Evolutionary conservation across 1,140 invertebrate species (phyloP), one percentile per base, ranked within the genome.

Genomic region (Leptinotarsa lineolata): DNA sequence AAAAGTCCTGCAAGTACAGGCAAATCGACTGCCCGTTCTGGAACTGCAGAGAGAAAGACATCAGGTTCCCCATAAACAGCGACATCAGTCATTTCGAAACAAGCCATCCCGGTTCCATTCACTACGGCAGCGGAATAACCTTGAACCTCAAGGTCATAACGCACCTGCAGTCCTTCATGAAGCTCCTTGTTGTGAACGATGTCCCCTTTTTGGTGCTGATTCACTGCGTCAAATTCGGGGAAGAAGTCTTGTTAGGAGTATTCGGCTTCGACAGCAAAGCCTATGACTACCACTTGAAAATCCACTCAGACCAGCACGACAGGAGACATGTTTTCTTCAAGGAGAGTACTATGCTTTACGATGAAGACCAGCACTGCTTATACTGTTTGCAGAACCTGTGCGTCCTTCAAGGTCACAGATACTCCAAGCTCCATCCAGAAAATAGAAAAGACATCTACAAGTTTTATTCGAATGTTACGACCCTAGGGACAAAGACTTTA

Each of bases 1-100:
- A 70, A 22, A 70, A 30, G 24, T 70, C 69, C 6, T 70, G 69
- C 58, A n/a, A 45, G 16, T 12, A 61, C 20, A 54, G 69, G 59
- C 60, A 63, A 39, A 70, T 61, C 13, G 12, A 18, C 13, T 70
- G 69, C 39, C 69, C 69, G 16, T 70, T 70, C 39, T 70, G 69
- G 69, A 63, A 60, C n/a, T 70, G 69, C 39, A 60, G 69, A 70
- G 69, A 70, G 16, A 70, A 63, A 63, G 48, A 70, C 48, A 70
- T 70, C 18, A 30, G 20, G 12, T 61, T 70, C 15, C 60, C 18
- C 15, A 44, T 61, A 44, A 39, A 24, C n/a, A 70, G 46, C 59
- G 69, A 70, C 18, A 63, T 70, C 6, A 70, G 60, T n/a, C 69
- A 70, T 13, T 70, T 70, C 30, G 58, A 70, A 30, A 61, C 58